These are phyloP conservation scores for Sesamia inferens DNA, from an alignment of 2,888 invertebrate genomes.

Conservation along the genomic window DNA sequence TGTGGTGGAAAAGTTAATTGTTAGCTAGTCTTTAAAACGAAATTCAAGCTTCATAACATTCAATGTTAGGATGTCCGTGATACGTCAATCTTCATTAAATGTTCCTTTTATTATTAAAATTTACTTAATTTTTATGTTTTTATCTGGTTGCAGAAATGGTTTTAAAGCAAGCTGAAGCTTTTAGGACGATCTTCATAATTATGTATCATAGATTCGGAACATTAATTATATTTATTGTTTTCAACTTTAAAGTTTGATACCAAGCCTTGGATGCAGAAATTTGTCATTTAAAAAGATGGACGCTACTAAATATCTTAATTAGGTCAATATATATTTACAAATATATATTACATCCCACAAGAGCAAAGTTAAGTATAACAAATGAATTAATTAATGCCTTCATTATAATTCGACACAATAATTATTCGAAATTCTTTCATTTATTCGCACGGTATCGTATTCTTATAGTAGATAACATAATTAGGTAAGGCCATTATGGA, in stretches of 20 bases:
- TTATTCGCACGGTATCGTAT: background rate
- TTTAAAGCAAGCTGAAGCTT: background rate
- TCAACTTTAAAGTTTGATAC: background rate
- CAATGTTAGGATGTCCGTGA: no score
- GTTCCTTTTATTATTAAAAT: background rate
- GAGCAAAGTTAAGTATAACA: background rate
- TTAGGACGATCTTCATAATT: background rate
- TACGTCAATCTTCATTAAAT: background rate
- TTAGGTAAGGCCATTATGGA: conserved; percentile 1
- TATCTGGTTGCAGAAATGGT: background rate
- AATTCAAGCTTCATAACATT: background rate
- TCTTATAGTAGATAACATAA: conserved; percentile 10
- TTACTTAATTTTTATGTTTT: no score
- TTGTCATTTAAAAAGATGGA: background rate
- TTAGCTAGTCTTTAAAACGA: background rate
- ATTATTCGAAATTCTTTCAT: background rate
- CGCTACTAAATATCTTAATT: background rate
- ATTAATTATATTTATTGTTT: background rate
- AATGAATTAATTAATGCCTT: background rate
- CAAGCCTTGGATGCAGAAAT: background rate
- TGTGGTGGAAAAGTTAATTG: background rate
- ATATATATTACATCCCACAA: background rate
- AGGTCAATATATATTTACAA: background rate
- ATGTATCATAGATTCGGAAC: background rate
- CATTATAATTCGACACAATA: conserved; percentile 13